phyloP scores from a whole-genome alignment of 2,888 invertebrate species.

The Bombylius major region DNA sequence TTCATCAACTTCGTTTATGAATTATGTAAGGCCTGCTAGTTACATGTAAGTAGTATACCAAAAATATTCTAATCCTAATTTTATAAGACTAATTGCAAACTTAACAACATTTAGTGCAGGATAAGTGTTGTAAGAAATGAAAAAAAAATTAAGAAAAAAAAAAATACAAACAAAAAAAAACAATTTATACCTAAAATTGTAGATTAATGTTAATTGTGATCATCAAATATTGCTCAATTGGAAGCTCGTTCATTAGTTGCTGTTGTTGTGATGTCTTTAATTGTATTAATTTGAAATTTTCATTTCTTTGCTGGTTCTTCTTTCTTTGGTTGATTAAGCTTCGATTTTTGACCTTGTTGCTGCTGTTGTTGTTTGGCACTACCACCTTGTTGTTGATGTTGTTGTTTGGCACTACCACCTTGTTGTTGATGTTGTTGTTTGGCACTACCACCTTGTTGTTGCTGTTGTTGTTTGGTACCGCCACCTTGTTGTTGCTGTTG shows the following conservation, averaged over 20 bases:
- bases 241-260: background rate
- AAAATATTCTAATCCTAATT: no score
- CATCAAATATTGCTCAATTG: background rate
- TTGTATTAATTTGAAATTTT: background rate
- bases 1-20: no score
- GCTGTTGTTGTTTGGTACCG: constrained; percentile 4
- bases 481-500: constrained; percentile 2
- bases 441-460: no score
- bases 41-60: no score
- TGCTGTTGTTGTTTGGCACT: constrained; percentile 10
- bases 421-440: constrained; percentile 2
- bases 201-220: background rate
- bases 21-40: no score
- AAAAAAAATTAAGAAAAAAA: no score
- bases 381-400: constrained; percentile 9
- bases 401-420: constrained; percentile 11
- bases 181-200: background rate
- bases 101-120: no score
- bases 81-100: no score
- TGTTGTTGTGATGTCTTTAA: no score
- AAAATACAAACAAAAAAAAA: background rate
- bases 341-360: constrained; percentile 12
- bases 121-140: no score
- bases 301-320: background rate
- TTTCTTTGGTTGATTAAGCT: constrained; percentile 10